These are phyloP conservation scores for Platyrinchus mystaceus DNA, from an alignment of 2,797 vertebrate species.

Conservation along the genomic window DNA sequence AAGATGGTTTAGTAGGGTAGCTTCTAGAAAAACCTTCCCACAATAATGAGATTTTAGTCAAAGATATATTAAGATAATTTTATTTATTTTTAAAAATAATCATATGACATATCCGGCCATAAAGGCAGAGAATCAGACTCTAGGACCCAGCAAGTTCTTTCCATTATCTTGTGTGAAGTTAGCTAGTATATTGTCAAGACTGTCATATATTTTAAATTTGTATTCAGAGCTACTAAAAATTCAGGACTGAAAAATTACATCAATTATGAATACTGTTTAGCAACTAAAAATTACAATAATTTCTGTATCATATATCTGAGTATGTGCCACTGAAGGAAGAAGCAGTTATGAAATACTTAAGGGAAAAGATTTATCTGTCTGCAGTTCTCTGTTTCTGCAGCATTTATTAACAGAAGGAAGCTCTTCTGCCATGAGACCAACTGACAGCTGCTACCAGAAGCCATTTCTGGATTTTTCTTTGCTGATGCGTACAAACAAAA, in stretches of 20 bases:
- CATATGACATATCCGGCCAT: not conserved
- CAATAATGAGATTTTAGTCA: not conserved
- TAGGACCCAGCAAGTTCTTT: not conserved
- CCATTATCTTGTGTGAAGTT: not conserved
- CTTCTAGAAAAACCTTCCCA: not conserved
- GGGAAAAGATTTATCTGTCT: not conserved
- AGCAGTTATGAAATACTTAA: not conserved
- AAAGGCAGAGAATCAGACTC: not conserved
- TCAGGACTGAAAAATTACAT: not conserved
- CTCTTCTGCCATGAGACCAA: not conserved
- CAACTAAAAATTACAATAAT: not conserved
- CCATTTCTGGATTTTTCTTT: not conserved
- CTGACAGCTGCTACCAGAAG: not conserved
- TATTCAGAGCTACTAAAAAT: not conserved
- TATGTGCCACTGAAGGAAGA: not conserved
- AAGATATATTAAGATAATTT: not conserved
- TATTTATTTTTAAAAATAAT: not conserved
- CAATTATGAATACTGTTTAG: not conserved
- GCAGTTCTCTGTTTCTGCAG: not conserved
- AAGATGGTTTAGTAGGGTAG: not conserved
- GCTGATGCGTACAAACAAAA: not conserved
- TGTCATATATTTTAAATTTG: not conserved
- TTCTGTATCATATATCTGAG: not conserved
- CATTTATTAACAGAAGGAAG: not conserved
- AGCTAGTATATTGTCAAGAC: not conserved